Conservation (phyloP, 2,888 invertebrate species). For the Poecilus cupreus region DNA sequence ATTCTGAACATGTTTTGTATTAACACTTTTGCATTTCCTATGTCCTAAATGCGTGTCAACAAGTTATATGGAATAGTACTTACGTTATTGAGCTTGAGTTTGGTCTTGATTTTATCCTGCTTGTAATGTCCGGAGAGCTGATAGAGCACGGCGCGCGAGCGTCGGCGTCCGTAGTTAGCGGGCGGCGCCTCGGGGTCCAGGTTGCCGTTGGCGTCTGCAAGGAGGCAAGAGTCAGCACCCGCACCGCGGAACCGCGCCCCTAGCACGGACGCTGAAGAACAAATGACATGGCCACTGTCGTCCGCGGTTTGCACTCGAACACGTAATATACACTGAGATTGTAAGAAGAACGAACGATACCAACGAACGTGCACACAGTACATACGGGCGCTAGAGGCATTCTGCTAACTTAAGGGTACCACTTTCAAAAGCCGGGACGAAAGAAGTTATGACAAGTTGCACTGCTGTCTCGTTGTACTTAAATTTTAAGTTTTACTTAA, state of each 20-base stretch:
- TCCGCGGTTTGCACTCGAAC: background rate
- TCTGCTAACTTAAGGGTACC: no score
- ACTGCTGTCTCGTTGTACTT: no score
- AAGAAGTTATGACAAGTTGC: no score
- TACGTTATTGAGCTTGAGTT: constrained; percentile 96
- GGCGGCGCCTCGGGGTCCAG: constrained; percentile 86
- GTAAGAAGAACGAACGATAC: background rate
- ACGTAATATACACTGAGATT: background rate
- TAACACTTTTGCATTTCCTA: no score
- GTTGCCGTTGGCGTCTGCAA: constrained; percentile 88
- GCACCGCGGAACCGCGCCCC: constrained; percentile 87
- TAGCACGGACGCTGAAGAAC: constrained; percentile 83
- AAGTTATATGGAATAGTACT: constrained; percentile 72
- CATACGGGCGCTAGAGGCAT: background rate
- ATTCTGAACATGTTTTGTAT: no score
- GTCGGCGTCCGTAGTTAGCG: constrained; percentile 92
- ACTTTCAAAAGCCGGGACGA: no score
- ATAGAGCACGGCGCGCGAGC: constrained; percentile 96
- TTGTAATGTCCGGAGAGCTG: constrained; percentile 98
- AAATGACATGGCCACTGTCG: constrained; percentile 62
- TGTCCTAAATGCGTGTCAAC: background rate
- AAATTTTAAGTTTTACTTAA: no score
- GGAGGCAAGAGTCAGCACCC: constrained; percentile 85
- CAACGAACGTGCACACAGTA: constrained; percentile 3
- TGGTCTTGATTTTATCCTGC: constrained; percentile 93